Evolutionary conservation across 2,113 vertebrate genomes (phyloP), one percentile per base, ranked within the genome.

Genomic region (Rattus rattus): DNA sequence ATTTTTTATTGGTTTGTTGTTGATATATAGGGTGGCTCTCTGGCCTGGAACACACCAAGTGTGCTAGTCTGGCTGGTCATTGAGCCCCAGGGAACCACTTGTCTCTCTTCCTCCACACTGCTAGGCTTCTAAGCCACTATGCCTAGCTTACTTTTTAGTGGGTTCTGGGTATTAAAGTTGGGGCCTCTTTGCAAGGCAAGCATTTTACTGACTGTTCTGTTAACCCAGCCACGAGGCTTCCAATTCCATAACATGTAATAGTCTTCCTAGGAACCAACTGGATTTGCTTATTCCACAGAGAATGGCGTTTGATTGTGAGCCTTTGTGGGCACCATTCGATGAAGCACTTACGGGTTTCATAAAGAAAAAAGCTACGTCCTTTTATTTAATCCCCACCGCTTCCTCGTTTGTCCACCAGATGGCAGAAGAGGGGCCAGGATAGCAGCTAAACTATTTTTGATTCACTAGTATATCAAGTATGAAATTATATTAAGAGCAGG

Each of bases 341-440:
- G 49, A 79, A 16, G 22, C 9, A 10, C 80, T 94, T 92, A 83
- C 14, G 19, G 65, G 91, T 89, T 94, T 72, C 69, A 59, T 12
- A 39, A 92, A 30, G 61, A n/a, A 80, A 39, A 14, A 63, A 28
- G 28, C 24, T 43, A 75, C 47, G 33, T 30, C 28, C 6, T 26
- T 14, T 88, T 52, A 63, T 65, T 80, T 59, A 92, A 89, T 77
- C 65, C 59, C 59, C 10, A 36, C 16, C 52, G 30, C 33, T 96
- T 97, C 61, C 47, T 14, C 0, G 9, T 85, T 93, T 96, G 47
- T 95, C 98, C 98, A 98, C 97, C 97, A 98, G 98, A 88, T 97
- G 98, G 98, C 97, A 98, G 96, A 96, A 94, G 70, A 94, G 93
- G 20, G 88, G 56, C 69, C 88, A 72, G 81, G 36, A 63, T 63